These are phyloP conservation scores for Micronycteris hirsuta DNA, from an alignment of 2,113 vertebrate species.

Conservation along the genomic window DNA sequence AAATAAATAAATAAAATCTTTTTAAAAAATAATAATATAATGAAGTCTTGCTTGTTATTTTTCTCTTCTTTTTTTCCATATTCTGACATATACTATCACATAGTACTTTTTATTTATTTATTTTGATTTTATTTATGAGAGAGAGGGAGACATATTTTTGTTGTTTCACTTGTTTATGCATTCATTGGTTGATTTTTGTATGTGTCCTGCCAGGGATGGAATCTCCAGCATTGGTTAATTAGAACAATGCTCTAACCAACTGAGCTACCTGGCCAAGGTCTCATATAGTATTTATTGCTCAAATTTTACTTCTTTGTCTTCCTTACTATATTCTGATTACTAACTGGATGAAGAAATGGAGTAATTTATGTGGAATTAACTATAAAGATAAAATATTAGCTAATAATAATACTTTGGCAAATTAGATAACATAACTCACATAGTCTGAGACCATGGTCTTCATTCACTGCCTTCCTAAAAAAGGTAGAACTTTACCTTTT, in stretches of 20 bases:
- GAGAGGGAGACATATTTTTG: not conserved
- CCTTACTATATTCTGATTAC: not conserved
- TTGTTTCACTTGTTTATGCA: not conserved
- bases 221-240: not conserved
- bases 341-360: not conserved
- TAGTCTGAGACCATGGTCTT: not conserved
- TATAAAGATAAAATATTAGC: not conserved
- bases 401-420: not conserved
- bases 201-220: not conserved
- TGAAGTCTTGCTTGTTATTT: not conserved
- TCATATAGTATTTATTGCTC: not conserved
- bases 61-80: not conserved
- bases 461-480: not conserved
- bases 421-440: not conserved
- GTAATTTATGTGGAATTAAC: not conserved
- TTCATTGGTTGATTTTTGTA: not conserved
- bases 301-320: not conserved
- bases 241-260: not conserved
- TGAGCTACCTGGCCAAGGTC: not conserved
- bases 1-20: too few relatives aligned
- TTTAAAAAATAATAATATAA: not conserved
- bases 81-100: not conserved
- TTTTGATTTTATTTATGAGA: not conserved
- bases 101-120: not conserved
- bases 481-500: not conserved